Conservation (phyloP, 1,140 invertebrate genomes). For the Vollenhovia emeryi region DNA sequence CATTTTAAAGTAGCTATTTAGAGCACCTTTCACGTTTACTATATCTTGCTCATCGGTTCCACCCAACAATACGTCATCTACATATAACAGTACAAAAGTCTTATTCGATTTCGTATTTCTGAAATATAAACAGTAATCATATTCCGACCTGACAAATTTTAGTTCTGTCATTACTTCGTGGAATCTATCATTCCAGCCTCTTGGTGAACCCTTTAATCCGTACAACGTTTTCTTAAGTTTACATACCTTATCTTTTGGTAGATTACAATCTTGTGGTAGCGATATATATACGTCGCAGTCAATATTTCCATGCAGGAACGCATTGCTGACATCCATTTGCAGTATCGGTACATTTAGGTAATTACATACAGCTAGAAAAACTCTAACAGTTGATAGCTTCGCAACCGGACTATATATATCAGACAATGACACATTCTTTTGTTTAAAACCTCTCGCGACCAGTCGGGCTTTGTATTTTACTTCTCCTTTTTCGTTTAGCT, state of each 20-base stretch:
- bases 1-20: not conserved
- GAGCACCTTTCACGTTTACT: conserved; percentile 22
- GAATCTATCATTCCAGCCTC: conserved; percentile 7
- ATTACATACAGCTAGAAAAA: conserved; percentile 52
- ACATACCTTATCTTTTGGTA: not conserved
- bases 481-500: not conserved
- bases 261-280: not conserved
- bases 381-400: conserved; percentile 51
- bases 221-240: conserved; percentile 6
- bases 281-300: not conserved
- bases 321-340: conserved; percentile 77
- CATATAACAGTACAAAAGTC: too few species aligned
- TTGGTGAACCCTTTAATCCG: not conserved
- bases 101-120: too few species aligned
- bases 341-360: conserved; percentile 46
- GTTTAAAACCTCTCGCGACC: conserved; percentile 5
- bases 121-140: not conserved
- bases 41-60: not conserved
- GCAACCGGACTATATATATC: not conserved
- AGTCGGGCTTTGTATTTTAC: not conserved
- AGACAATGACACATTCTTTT: not conserved
- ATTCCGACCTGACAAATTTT: not conserved
- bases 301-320: conserved; percentile 66
- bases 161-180: not conserved
- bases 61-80: not conserved